Evolutionary conservation across 2,113 vertebrate genomes (phyloP).

Genomic region (Pao palembangensis): DNA sequence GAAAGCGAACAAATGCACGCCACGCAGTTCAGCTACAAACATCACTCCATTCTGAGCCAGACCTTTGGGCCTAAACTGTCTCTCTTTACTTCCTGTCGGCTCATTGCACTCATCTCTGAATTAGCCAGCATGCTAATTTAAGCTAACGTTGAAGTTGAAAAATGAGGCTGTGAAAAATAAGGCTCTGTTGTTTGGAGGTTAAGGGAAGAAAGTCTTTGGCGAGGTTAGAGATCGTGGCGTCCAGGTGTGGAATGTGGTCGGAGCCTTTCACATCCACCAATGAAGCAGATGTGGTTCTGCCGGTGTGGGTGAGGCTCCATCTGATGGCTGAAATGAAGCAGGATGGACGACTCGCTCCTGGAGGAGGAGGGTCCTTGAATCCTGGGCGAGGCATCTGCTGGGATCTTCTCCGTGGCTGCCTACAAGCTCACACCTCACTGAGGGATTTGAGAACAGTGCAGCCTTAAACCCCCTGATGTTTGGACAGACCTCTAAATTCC

Average conservation of each 20-base stretch:
- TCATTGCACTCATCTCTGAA: background rate
- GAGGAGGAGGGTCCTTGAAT: too few relatives aligned
- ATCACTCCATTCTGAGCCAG: background rate
- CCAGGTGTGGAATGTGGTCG: slow-evolving; percentile 67
- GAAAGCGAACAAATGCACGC: slow-evolving; percentile 1
- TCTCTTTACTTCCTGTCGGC: too few relatives aligned
- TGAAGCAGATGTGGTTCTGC: slow-evolving; percentile 16
- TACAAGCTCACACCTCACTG: background rate
- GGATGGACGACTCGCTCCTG: too few relatives aligned
- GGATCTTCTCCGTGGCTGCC: too few relatives aligned
- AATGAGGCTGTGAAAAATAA: too few relatives aligned
- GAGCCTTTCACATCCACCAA: slow-evolving; percentile 23
- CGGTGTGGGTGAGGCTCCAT: background rate
- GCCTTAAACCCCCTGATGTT: slow-evolving; percentile 13
- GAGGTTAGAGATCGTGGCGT: slow-evolving; percentile 44
- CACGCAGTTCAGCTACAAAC: background rate
- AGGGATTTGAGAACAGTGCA: background rate
- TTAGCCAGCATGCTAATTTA: slow-evolving; percentile 3
- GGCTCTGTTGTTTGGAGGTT: slow-evolving; percentile 15
- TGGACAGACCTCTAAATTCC: slow-evolving; percentile 8
- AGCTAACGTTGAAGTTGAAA: too few relatives aligned
- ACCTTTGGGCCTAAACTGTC: too few relatives aligned
- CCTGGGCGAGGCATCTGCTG: too few relatives aligned
- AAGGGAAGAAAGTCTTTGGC: slow-evolving; percentile 14
- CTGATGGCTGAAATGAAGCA: slow-evolving; percentile 1